Evolutionary conservation across 2,888 invertebrate species (phyloP).

Genomic region (Malthinus seriepunctatus): DNA sequence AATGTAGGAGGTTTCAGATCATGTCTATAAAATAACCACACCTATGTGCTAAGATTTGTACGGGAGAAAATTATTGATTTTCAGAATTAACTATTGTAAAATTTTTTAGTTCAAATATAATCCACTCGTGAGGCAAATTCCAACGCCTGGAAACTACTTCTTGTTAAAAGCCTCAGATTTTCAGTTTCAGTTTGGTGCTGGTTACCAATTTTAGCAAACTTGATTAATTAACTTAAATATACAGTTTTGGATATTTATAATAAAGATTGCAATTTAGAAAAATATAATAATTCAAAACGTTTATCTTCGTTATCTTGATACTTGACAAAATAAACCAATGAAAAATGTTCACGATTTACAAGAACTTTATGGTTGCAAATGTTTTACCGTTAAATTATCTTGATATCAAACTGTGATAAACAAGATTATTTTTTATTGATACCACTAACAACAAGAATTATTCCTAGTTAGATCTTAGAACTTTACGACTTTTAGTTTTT

Average conservation of each 20-base stretch:
- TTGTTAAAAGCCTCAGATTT: too few relatives aligned
- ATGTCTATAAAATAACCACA: constrained; percentile 25
- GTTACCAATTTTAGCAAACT: too few relatives aligned
- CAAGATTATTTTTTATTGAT: constrained; percentile 23
- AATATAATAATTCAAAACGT: constrained; percentile 11
- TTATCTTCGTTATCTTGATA: constrained; percentile 7
- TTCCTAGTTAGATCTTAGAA: constrained; percentile 14
- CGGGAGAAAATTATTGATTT: neutral
- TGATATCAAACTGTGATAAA: constrained; percentile 26
- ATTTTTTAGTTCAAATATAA: neutral
- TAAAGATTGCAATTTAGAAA: constrained; percentile 4
- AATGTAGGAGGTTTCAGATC: constrained; percentile 23
- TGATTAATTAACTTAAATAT: neutral
- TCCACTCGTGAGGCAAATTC: too few relatives aligned
- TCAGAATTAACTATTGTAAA: too few relatives aligned
- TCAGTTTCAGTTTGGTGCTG: too few relatives aligned
- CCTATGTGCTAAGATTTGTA: constrained; percentile 9
- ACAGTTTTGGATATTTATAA: constrained; percentile 1
- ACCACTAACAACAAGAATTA: constrained; percentile 19
- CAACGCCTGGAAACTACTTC: too few relatives aligned
- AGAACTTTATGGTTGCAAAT: constrained; percentile 18
- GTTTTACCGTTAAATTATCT: constrained; percentile 25
- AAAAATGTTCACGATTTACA: constrained; percentile 20
- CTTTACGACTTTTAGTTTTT: constrained; percentile 16
- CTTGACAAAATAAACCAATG: constrained; percentile 18